phyloP scores from a whole-genome alignment of 1,140 invertebrate genomes.

The Zeugodacus cucurbitae region DNA sequence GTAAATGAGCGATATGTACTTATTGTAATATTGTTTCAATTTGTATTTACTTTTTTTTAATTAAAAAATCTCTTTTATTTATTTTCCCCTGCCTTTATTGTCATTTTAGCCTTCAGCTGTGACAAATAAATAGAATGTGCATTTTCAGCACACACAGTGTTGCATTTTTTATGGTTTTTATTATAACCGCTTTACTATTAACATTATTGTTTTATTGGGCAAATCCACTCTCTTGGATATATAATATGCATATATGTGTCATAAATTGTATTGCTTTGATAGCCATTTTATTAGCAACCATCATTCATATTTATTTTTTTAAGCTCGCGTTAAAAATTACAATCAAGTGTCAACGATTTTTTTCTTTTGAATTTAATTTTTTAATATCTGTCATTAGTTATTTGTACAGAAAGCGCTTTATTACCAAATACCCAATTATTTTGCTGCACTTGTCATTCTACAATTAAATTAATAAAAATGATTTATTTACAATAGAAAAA shows the following conservation, averaged over 20 bases:
- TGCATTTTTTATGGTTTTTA: background rate
- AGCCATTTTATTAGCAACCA: background rate
- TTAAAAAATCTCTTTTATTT: too few species aligned
- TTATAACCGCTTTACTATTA: background rate
- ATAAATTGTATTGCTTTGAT: background rate
- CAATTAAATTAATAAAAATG: background rate
- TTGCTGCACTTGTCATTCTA: background rate
- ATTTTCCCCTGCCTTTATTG: too few species aligned
- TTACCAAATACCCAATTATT: background rate
- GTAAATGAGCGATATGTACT: too few species aligned
- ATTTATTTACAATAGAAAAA: background rate
- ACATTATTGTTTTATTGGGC: background rate
- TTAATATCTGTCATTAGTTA: background rate
- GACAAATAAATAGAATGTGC: too few species aligned
- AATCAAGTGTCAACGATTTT: background rate
- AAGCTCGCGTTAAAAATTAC: background rate
- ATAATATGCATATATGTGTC: background rate
- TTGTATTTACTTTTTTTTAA: too few species aligned
- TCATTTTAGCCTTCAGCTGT: too few species aligned
- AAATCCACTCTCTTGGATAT: too few species aligned
- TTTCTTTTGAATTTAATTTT: background rate
- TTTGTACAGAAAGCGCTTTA: background rate
- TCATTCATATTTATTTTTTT: background rate
- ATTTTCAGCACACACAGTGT: too few species aligned
- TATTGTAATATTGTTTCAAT: too few species aligned